These are phyloP conservation scores for Paramisgurnus dabryanus DNA, from an alignment of 2,113 vertebrate species.

Conservation along the genomic window DNA sequence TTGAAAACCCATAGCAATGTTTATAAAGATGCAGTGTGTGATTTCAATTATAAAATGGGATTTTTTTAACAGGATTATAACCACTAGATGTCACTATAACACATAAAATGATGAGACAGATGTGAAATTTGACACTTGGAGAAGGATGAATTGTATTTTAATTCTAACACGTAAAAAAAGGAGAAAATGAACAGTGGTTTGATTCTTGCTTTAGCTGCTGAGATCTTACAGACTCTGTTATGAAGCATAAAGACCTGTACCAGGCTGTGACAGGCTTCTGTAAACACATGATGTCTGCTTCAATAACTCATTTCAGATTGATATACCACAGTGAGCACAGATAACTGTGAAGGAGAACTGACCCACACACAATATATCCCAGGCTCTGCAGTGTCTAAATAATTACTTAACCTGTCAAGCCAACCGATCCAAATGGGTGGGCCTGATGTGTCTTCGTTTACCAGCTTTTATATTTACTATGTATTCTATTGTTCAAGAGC, in stretches of 20 bases:
- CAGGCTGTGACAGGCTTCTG: constrained; percentile 20
- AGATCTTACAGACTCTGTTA: not conserved
- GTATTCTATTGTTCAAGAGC: too few relatives aligned
- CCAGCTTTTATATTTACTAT: too few relatives aligned
- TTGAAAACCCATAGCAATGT: too few relatives aligned
- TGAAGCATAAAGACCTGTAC: not conserved
- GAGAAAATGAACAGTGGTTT: not conserved
- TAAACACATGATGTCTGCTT: not conserved
- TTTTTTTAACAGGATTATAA: not conserved
- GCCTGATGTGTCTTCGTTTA: too few relatives aligned
- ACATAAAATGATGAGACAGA: not conserved
- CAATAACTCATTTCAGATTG: constrained; percentile 1
- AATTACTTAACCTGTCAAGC: not conserved
- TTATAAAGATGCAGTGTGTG: too few relatives aligned
- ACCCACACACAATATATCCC: not conserved
- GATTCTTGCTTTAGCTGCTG: not conserved
- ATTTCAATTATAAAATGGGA: too few relatives aligned
- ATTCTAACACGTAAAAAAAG: not conserved
- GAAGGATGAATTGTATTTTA: not conserved
- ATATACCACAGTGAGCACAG: constrained; percentile 8
- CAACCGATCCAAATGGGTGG: too few relatives aligned
- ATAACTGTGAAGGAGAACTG: not conserved
- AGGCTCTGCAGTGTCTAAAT: not conserved
- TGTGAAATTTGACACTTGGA: not conserved
- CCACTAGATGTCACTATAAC: constrained; percentile 32